phyloP scores from a whole-genome alignment of 2,113 vertebrate species.

The Scortum barcoo region DNA sequence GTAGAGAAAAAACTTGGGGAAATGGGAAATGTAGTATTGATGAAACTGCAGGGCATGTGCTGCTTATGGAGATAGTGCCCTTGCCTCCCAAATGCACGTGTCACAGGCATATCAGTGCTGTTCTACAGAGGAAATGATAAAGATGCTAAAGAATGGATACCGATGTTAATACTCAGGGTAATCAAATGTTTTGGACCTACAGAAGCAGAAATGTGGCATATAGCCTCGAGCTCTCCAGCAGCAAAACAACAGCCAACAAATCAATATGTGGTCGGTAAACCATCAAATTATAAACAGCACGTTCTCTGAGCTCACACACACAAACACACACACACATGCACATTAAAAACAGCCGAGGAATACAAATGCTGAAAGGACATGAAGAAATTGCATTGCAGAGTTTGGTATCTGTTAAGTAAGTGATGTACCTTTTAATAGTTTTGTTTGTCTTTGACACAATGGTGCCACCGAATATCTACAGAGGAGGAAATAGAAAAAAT shows the following conservation, averaged over 20 bases:
- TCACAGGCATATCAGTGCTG: background rate
- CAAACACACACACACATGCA: conserved; percentile 17
- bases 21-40: background rate
- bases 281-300: conserved; percentile 67
- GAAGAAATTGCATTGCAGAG: conserved; percentile 17
- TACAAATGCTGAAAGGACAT: conserved; percentile 34
- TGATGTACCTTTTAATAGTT: conserved; percentile 56
- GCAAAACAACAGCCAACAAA: conserved; percentile 68
- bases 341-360: conserved; percentile 48
- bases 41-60: background rate
- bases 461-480: conserved; percentile 31
- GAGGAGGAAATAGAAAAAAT: conserved; percentile 38
- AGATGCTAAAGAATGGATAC: conserved; percentile 23
- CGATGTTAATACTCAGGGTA: conserved; percentile 34
- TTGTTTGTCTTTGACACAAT: conserved; percentile 53
- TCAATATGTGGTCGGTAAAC: conserved; percentile 72
- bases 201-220: conserved; percentile 53
- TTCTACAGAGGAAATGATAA: background rate
- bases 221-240: conserved; percentile 43
- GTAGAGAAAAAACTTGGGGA: conserved; percentile 20
- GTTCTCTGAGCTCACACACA: conserved; percentile 19
- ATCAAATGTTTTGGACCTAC: conserved; percentile 56
- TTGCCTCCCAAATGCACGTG: conserved; percentile 11
- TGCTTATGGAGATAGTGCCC: background rate
- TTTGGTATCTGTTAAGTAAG: conserved; percentile 46